Evolutionary conservation across 2,888 invertebrate species (phyloP), one percentile per base, ranked within the genome.

Genomic region (Archips xylosteana): DNA sequence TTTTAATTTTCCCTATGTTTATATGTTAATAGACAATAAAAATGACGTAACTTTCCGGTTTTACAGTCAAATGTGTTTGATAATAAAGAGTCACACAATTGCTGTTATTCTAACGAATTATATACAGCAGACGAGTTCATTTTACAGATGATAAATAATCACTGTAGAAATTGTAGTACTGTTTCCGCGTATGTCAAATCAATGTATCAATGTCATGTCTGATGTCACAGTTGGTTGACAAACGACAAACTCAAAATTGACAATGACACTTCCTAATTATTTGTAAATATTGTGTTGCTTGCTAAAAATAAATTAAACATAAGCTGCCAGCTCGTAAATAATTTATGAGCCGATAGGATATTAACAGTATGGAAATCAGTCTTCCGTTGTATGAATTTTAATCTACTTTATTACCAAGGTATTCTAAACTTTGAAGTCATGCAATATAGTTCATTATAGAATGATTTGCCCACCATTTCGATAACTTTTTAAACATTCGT

Each of bases 201-300:
- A 45, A 10, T 23, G 23, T 1, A 23, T 39, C 67, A 72, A 57
- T 62, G 54, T 62, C 67, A 61, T 6, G 13, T 71, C 39, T 45
- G 12, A 49, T n/a, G 13, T 49, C 13, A 65, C 39, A n/a, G 34
- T 42, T 62, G 62, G 34, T 42, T 62, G 62, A 51, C 70, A 70
- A 70, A 70, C 57, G 47, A 60, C 64, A 71, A 42, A 45, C 59
- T 47, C 47, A 39, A 64, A 66, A 51, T 61, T 72, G 67, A 63
- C 54, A 71, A 63, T 62, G 45, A 45, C 45, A 45, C 45, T 6
- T 34, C 15, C 3, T 32, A 0, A 3, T 49, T 49, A 49, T n/a
- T 49, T 49, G 49, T 49, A 45, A 45, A 45, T 45, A 45, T 10
- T 45, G 39, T 39, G 4, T 6, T 39, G 4, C 5, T 39, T 39